Evolutionary conservation across 2,888 invertebrate species (phyloP).

Genomic region (Pandemis corylana): DNA sequence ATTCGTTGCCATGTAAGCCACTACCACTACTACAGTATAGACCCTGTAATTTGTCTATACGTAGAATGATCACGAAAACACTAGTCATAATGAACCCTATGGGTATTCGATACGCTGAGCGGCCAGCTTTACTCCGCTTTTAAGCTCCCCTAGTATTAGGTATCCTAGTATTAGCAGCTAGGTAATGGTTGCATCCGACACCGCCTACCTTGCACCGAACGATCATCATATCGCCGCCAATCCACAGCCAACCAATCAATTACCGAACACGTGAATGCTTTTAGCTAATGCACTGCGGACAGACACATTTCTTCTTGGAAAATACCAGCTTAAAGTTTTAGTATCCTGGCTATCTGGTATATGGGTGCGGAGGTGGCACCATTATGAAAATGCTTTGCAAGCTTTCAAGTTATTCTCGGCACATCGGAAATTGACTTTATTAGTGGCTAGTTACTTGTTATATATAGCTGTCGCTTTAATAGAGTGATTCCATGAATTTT

Average conservation of each 20-base stretch:
- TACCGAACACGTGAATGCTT: constrained; percentile 71
- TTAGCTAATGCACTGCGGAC: constrained; percentile 59
- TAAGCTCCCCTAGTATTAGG: neutral
- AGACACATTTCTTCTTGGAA: constrained; percentile 48
- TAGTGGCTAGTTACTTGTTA: neutral
- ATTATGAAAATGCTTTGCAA: neutral
- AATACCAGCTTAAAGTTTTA: constrained; percentile 37
- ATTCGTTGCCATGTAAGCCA: no score
- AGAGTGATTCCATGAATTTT: neutral
- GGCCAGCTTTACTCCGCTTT: no score
- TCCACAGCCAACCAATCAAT: constrained; percentile 63
- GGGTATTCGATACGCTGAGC: no score
- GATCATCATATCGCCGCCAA: constrained; percentile 50
- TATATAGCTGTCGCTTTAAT: neutral
- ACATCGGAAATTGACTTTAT: neutral
- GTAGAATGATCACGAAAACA: no score
- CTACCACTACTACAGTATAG: no score
- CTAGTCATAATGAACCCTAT: neutral
- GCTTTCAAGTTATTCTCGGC: neutral
- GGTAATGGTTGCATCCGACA: constrained; percentile 5
- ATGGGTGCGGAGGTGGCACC: neutral
- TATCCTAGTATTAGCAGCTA: neutral
- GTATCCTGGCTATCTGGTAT: constrained; percentile 21
- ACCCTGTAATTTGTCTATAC: no score
- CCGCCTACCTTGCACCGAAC: constrained; percentile 43